Evolutionary conservation across 2,888 invertebrate genomes (phyloP).

Genomic region (Pristionchus mayeri): DNA sequence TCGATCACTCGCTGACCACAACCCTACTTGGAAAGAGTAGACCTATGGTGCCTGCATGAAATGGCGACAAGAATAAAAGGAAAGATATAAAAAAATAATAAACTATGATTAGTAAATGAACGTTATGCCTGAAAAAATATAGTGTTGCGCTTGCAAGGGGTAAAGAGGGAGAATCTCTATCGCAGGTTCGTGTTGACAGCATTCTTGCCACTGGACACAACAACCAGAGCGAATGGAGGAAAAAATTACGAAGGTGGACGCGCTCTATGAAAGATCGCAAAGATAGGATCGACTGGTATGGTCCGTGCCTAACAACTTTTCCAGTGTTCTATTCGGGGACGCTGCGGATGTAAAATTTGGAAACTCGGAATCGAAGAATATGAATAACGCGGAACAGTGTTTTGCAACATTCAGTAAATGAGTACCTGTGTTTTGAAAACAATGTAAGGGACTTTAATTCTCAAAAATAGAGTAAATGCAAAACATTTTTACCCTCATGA

Average conservation of each 20-base stretch:
- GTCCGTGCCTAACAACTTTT: no score
- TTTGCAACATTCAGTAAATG: no score
- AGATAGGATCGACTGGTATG: conserved; percentile 29
- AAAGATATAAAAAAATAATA: background rate
- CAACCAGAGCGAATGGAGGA: background rate
- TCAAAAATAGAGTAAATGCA: no score
- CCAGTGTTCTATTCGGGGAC: no score
- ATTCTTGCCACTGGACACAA: conserved; percentile 33
- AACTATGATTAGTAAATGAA: background rate
- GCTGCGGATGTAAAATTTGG: no score
- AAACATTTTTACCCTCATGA: no score
- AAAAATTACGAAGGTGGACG: background rate
- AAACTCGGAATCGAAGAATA: no score
- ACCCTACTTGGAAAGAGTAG: background rate
- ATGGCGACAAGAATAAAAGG: background rate
- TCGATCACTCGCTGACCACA: no score
- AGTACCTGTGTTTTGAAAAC: no score
- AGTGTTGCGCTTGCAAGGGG: background rate
- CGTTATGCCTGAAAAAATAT: background rate
- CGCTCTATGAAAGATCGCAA: background rate
- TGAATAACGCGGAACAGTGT: no score
- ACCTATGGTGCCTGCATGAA: no score
- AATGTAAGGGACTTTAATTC: no score
- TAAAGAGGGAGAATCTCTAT: conserved; percentile 8
- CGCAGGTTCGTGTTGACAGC: conserved; percentile 38